These are phyloP conservation scores for Balearica regulorum DNA, from an alignment of 2,797 vertebrate species.

Conservation along the genomic window DNA sequence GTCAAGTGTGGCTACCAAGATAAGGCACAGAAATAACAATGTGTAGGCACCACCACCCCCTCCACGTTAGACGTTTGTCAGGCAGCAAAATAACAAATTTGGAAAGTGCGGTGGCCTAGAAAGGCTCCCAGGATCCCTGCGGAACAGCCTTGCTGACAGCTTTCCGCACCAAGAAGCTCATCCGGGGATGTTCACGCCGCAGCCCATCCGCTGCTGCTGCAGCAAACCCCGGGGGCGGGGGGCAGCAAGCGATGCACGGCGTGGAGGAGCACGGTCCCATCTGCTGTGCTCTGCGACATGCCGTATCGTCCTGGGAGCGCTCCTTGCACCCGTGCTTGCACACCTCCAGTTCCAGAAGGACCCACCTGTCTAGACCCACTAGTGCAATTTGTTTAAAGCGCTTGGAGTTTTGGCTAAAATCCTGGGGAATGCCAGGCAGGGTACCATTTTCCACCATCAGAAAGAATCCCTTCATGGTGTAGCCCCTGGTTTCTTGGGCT, in stretches of 20 bases:
- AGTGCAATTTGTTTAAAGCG: too few relatives aligned
- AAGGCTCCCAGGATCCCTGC: background rate
- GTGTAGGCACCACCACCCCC: too few relatives aligned
- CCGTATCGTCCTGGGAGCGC: accelerated
- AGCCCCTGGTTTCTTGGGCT: too few relatives aligned
- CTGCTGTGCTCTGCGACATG: background rate
- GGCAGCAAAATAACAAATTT: background rate
- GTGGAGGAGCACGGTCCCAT: background rate
- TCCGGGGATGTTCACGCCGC: accelerated
- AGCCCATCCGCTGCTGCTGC: background rate
- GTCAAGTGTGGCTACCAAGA: background rate
- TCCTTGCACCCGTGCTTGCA: too few relatives aligned
- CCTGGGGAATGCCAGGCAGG: accelerated
- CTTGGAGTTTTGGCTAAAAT: background rate
- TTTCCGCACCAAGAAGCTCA: background rate
- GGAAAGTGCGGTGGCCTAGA: background rate
- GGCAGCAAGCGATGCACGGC: accelerated
- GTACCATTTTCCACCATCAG: accelerated
- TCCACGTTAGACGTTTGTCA: background rate
- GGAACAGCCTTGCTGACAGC: background rate
- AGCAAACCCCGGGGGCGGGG: background rate
- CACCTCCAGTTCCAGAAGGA: background rate
- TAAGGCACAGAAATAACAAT: background rate
- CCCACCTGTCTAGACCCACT: background rate
- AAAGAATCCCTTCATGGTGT: background rate